A percentile compares a stretch with the other conserved stretches of the same genome.
These are phyloP conservation scores for Cephus pygmeus DNA, from an alignment of 2,888 invertebrate species.

Conservation along the genomic window DNA sequence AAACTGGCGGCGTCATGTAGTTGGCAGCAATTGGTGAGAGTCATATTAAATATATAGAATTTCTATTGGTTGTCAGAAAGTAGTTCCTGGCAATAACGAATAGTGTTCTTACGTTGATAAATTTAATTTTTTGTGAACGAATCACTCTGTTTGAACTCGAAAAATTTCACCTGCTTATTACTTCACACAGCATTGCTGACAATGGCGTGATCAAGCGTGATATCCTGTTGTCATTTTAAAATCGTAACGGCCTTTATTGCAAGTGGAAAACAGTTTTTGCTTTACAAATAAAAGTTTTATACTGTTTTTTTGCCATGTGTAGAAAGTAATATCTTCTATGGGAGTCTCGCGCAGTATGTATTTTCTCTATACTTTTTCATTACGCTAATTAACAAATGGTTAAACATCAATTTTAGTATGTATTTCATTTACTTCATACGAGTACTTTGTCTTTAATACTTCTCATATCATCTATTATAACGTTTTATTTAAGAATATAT, in stretches of 20 bases:
- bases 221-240: conserved; percentile 5
- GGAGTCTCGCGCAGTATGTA: neutral
- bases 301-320: neutral
- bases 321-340: neutral
- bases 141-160: neutral
- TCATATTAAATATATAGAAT: too few relatives aligned
- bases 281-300: neutral
- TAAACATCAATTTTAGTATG: neutral
- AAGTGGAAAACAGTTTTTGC: neutral
- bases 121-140: neutral
- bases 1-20: too few relatives aligned
- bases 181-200: neutral
- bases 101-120: neutral
- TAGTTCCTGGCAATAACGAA: neutral
- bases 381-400: neutral
- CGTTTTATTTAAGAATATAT: neutral
- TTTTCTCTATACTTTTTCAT: neutral
- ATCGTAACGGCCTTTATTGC: neutral
- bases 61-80: neutral
- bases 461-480: neutral
- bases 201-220: conserved; percentile 1
- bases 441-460: neutral
- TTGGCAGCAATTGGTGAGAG: too few relatives aligned
- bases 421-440: neutral
- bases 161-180: neutral